Conservation (phyloP, 1,140 invertebrate species). For the Pygmarrhopalites habei region DNA sequence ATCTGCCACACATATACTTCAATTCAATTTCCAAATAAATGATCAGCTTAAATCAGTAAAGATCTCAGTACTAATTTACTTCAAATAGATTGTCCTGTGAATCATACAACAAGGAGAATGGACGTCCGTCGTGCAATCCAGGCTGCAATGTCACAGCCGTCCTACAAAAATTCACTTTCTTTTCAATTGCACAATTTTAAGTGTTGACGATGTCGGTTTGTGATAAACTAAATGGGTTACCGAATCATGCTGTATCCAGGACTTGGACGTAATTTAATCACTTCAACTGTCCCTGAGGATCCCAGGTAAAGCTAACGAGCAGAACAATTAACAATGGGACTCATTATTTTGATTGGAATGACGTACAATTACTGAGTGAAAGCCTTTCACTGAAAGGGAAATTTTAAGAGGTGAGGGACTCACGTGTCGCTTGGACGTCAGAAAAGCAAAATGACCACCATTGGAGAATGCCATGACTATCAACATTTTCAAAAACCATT, state of each 20-base stretch:
- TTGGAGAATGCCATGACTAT: slow-evolving; percentile 5
- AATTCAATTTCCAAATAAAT: too few relatives aligned
- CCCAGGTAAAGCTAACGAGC: slow-evolving; percentile 11
- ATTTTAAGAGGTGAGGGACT: background rate
- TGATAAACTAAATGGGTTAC: too few relatives aligned
- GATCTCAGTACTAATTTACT: background rate
- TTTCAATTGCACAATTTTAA: too few relatives aligned
- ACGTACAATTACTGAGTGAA: too few relatives aligned
- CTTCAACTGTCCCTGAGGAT: background rate
- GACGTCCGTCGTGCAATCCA: slow-evolving; percentile 9
- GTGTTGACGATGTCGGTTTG: too few relatives aligned
- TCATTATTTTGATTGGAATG: background rate
- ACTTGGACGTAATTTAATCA: background rate
- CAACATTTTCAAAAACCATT: too few relatives aligned
- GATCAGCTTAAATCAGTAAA: too few relatives aligned
- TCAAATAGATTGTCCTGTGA: slow-evolving; percentile 12
- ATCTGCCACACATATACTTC: slow-evolving; percentile 1
- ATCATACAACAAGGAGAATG: slow-evolving; percentile 17
- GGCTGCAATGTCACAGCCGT: too few relatives aligned
- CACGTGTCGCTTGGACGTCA: slow-evolving; percentile 6
- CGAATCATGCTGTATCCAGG: slow-evolving; percentile 8
- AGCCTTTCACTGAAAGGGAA: background rate
- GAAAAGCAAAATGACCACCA: slow-evolving; percentile 9
- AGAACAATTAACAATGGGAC: too few relatives aligned
- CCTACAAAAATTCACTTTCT: too few relatives aligned